Base-by-base conservation (phyloP, 2,888 invertebrate species). In the Crioceris asparagi region DNA sequence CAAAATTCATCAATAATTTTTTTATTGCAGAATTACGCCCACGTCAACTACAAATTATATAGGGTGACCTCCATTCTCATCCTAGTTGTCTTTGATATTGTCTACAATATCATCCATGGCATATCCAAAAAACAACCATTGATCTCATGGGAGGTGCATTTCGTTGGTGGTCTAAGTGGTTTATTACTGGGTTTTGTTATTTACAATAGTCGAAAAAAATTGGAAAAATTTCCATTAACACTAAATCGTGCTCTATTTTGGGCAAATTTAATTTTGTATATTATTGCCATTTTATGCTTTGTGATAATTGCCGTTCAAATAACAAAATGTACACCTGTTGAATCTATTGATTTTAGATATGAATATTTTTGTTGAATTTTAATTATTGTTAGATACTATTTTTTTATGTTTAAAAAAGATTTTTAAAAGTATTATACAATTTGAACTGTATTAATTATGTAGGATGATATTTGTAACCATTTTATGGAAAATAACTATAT, bases 81-180 rank as follows among this genome's bases (percentile, higher is more conserved):
- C 33, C 63, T 83, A 47, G 72, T 75, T 4, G 61, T 72, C 18
- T 78, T 79, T 16, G 83, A 83, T 61, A 69, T 78, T 53, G 69
- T 72, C 10, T 74, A 66, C 49, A 67, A 68, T 26, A 48, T 65
- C n/a, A 60, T 65, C 38, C 72, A 73, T 47, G 61, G 63, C 35
- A 56, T 59, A 47, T 51, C 60, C 27, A 62, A 63, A 41, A 60
- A 62, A 26, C 66, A 67, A 54, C 69, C 71, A 10, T 61, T 65
- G 21, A 71, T 82, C 41, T 80, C 83, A 26, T 75, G 82, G 74
- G 73, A 78, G 1, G 81, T 83, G 4, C 84, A 84, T 55, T 65
- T 72, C 11, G 71, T 77, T 4, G 84, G 84, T 3, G 83, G 79
- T 3, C 57, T 75, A 1, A 69, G 75, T 1, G 84, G 83, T 1